phyloP scores from a whole-genome alignment of 2,888 invertebrate genomes.

The Cephus sareptanus region DNA sequence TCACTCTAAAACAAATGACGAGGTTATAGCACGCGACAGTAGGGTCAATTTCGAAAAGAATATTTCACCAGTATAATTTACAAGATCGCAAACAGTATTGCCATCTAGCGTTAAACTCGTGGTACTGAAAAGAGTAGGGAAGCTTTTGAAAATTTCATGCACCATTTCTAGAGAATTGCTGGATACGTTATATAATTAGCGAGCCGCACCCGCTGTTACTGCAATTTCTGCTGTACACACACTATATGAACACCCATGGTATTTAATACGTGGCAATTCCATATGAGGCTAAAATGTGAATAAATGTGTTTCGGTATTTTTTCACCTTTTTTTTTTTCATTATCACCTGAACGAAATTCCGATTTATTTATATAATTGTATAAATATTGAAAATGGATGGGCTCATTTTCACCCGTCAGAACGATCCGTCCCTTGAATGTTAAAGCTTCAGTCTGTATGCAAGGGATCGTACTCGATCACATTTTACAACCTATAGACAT shows the following conservation, averaged over 20 bases:
- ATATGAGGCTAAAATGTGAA: not conserved
- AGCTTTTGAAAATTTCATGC: not conserved
- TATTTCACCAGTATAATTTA: not conserved
- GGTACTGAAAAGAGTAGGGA: not conserved
- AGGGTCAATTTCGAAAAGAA: not conserved
- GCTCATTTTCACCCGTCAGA: not conserved
- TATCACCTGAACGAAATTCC: not conserved
- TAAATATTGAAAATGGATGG: conserved; percentile 5
- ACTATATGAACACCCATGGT: not conserved
- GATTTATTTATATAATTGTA: conserved; percentile 1
- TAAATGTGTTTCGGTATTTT: not conserved
- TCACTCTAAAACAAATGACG: not conserved
- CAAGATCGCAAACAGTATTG: too few species aligned
- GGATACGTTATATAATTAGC: not conserved
- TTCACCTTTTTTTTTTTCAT: not conserved
- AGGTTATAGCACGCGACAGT: not conserved
- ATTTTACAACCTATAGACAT: not conserved
- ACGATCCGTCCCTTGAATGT: not conserved
- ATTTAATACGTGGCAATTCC: not conserved
- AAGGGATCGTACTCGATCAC: not conserved
- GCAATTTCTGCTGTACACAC: not conserved
- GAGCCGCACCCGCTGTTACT: not conserved
- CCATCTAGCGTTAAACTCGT: not conserved
- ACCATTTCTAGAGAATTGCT: not conserved
- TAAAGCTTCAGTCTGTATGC: not conserved